phyloP scores from a whole-genome alignment of 2,888 invertebrate genomes.

The Kryphioiulus occultus region DNA sequence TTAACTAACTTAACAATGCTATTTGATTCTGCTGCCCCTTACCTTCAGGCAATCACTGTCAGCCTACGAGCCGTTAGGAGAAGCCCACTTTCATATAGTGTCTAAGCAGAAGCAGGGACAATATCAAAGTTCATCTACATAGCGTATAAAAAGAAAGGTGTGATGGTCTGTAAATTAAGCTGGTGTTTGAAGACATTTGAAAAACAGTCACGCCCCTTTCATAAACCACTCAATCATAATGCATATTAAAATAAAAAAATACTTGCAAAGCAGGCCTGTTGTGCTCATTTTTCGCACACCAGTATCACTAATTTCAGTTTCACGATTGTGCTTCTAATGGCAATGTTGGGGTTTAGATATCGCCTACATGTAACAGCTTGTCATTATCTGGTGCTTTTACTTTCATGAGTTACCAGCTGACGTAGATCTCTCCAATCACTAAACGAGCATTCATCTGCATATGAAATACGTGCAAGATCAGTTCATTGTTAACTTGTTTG shows the following conservation, averaged over 20 bases:
- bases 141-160: too few relatives aligned
- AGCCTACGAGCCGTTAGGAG: too few relatives aligned
- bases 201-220: too few relatives aligned
- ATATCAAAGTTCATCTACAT: too few relatives aligned
- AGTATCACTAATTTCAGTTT: background rate
- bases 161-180: too few relatives aligned
- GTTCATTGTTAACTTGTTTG: background rate
- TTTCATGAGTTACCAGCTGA: conserved; percentile 16
- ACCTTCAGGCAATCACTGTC: too few relatives aligned
- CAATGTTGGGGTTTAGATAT: background rate
- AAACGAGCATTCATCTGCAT: background rate
- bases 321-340: background rate
- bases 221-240: too few relatives aligned
- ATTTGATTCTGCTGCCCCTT: too few relatives aligned
- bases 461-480: conserved; percentile 18
- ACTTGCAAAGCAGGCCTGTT: background rate
- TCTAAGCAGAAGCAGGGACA: too few relatives aligned
- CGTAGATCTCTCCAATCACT: conserved; percentile 21
- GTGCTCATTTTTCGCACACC: background rate
- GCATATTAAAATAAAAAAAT: background rate
- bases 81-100: too few relatives aligned
- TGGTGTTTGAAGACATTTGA: too few relatives aligned
- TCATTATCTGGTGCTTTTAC: conserved; percentile 17
- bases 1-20: too few relatives aligned
- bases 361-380: conserved; percentile 28